These are phyloP conservation scores for Hormaphis cornu DNA, from an alignment of 1,140 invertebrate genomes.

Conservation along the genomic window DNA sequence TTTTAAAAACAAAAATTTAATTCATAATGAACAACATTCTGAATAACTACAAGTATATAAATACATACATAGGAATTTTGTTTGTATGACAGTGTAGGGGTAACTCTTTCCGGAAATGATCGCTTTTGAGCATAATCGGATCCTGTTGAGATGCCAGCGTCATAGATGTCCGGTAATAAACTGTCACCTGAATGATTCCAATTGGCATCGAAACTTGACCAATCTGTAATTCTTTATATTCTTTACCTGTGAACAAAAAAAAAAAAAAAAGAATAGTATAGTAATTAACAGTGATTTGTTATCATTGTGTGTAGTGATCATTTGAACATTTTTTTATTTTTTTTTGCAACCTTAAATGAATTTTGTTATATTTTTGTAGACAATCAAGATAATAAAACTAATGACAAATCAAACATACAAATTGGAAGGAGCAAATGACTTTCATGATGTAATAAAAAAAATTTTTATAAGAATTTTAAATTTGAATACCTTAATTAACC, in stretches of 20 bases:
- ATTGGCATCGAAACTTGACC: constrained; percentile 73
- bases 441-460: too few species aligned
- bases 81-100: constrained; percentile 43
- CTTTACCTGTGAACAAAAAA: constrained; percentile 52
- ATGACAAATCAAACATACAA: too few species aligned
- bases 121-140: constrained; percentile 76
- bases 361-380: background rate
- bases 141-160: constrained; percentile 73
- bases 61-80: constrained; percentile 49
- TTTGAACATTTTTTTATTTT: constrained; percentile 8
- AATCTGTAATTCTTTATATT: constrained; percentile 65
- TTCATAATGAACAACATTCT: background rate
- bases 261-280: constrained; percentile 33
- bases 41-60: constrained; percentile 5
- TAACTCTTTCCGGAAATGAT: constrained; percentile 73
- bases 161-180: constrained; percentile 78
- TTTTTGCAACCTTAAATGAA: background rate
- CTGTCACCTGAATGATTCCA: constrained; percentile 65
- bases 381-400: too few species aligned
- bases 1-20: too few species aligned
- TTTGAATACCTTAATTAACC: too few species aligned
- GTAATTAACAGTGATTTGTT: constrained; percentile 31
- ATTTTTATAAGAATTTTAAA: too few species aligned
- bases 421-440: too few species aligned
- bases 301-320: background rate